Conservation (phyloP, 2,888 invertebrate genomes). For the Nephrotoma guestfalica region DNA sequence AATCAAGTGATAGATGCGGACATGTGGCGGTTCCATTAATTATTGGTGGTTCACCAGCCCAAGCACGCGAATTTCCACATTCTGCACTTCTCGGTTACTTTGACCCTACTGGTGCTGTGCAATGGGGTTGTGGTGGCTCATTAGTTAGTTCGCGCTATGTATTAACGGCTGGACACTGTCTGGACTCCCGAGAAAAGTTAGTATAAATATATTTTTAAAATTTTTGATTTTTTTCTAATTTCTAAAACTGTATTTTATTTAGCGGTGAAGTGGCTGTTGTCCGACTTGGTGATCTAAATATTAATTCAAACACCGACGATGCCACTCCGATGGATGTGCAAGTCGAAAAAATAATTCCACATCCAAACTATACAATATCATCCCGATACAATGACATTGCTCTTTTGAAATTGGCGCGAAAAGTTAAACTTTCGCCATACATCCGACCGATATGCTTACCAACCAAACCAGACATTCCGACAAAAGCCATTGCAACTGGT, state of each 20-base stretch:
- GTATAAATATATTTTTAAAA: not conserved
- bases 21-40: constrained; percentile 28
- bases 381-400: constrained; percentile 35
- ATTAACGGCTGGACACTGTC: constrained; percentile 46
- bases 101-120: constrained; percentile 11
- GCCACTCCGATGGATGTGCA: constrained; percentile 14
- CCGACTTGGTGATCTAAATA: constrained; percentile 29
- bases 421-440: constrained; percentile 20
- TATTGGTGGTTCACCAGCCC: constrained; percentile 20
- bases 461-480: constrained; percentile 12
- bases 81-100: constrained; percentile 17
- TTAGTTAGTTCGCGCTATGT: constrained; percentile 40
- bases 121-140: constrained; percentile 41
- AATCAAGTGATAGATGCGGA: not conserved
- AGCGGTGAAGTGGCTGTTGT: constrained; percentile 19
- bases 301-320: constrained; percentile 19
- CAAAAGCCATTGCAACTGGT: constrained; percentile 25
- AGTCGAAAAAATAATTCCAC: constrained; percentile 23
- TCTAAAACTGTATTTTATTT: not conserved
- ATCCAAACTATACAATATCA: constrained; percentile 31
- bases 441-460: constrained; percentile 28
- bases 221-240: too few species aligned
- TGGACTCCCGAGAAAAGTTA: constrained; percentile 11
- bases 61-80: constrained; percentile 15
- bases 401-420: constrained; percentile 25